Evolutionary conservation across 2,113 vertebrate species (phyloP).

Genomic region (Clarias gariepinus): DNA sequence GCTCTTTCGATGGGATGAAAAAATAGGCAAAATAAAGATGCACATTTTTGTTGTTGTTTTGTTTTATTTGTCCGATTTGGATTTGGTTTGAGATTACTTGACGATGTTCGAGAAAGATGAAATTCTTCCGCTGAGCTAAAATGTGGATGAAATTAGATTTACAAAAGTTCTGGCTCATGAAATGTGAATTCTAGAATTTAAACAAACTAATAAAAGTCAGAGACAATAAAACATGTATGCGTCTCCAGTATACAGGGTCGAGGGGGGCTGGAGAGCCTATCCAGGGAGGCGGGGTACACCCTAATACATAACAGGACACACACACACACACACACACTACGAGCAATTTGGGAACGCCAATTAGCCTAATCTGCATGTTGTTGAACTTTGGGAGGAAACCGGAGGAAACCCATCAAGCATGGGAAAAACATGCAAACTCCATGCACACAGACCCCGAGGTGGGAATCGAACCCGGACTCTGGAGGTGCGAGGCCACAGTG

Average conservation of each 20-base stretch:
- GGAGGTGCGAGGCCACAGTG: too few species aligned
- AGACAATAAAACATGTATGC: neutral
- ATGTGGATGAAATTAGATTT: neutral
- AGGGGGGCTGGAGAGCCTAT: too few species aligned
- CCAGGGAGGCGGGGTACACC: too few species aligned
- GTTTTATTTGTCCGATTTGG: neutral
- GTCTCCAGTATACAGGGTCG: neutral
- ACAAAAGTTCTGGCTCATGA: neutral
- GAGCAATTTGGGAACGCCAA: too few species aligned
- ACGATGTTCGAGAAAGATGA: neutral
- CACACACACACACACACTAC: too few species aligned
- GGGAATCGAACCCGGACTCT: too few species aligned
- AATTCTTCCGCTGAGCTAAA: neutral
- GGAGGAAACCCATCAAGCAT: too few species aligned
- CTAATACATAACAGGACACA: too few species aligned
- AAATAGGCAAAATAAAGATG: constrained; percentile 5
- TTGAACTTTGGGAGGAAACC: too few species aligned
- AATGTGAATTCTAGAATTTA: neutral
- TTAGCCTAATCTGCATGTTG: too few species aligned
- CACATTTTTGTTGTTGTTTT: neutral
- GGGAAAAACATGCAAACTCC: too few species aligned
- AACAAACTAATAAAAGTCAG: neutral
- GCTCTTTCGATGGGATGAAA: constrained; percentile 20
- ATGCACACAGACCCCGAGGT: too few species aligned
- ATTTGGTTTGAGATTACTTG: neutral